Conservation (phyloP, 2,113 vertebrate species). For the Megaceryle torquata region DNA sequence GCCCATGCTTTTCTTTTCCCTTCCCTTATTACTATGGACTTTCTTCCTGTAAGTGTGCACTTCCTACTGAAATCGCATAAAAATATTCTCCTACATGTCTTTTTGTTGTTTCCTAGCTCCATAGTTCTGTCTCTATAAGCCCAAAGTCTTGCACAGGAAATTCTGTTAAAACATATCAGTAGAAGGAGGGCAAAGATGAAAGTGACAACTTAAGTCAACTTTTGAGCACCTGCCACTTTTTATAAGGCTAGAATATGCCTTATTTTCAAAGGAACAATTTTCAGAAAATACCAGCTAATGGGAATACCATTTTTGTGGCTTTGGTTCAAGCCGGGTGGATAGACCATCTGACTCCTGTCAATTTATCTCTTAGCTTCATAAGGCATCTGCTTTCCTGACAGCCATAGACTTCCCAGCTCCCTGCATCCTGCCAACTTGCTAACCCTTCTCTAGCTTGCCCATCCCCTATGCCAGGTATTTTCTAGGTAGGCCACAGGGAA, state of each 20-base stretch:
- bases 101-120: neutral
- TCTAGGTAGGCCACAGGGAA: neutral
- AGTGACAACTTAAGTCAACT: neutral
- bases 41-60: neutral
- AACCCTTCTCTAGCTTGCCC: neutral
- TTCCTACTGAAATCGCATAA: neutral
- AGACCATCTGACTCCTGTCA: neutral
- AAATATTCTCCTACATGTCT: neutral
- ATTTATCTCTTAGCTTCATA: neutral
- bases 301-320: neutral
- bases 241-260: neutral
- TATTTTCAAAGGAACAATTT: neutral
- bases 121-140: neutral
- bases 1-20: neutral
- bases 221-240: neutral
- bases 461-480: neutral
- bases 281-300: neutral
- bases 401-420: neutral
- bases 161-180: neutral
- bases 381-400: neutral
- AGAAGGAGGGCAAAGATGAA: neutral
- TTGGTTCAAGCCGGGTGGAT: neutral
- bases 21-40: neutral
- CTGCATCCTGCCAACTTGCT: neutral
- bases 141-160: neutral